These are phyloP conservation scores for Polymixis flavicincta DNA, from an alignment of 2,888 invertebrate species.

Conservation along the genomic window DNA sequence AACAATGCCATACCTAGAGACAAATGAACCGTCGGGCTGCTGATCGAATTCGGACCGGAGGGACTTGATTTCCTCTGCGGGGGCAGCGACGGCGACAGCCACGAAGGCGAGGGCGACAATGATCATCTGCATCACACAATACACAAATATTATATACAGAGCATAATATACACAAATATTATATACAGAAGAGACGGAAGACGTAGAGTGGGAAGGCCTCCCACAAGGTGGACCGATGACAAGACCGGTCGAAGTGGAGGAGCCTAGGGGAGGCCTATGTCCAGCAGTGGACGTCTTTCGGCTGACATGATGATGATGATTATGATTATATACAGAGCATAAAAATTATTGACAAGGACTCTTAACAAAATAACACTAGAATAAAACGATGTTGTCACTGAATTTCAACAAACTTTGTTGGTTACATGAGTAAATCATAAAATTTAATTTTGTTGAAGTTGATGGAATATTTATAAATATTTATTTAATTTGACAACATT, in stretches of 20 bases:
- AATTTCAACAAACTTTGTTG: background rate
- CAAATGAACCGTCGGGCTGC: constrained; percentile 35
- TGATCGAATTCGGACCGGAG: background rate
- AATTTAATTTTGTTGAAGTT: too few species aligned
- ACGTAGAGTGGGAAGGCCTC: too few species aligned
- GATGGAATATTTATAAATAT: too few species aligned
- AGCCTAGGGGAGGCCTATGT: too few species aligned
- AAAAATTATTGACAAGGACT: background rate
- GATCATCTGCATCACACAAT: constrained; percentile 41
- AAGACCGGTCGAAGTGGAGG: too few species aligned
- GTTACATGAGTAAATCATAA: background rate
- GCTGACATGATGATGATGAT: too few species aligned
- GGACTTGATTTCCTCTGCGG: background rate
- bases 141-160: background rate
- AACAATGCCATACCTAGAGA: constrained; percentile 8
- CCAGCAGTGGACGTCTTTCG: too few species aligned
- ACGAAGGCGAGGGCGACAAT: constrained; percentile 60
- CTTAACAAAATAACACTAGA: background rate
- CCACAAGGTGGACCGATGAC: too few species aligned
- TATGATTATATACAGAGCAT: too few species aligned
- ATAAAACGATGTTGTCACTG: background rate
- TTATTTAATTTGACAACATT: too few species aligned
- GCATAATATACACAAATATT: background rate
- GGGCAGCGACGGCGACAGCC: constrained; percentile 53
- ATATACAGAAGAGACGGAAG: too few species aligned